Percentiles rank a stretch among this genome's conserved stretches.
Evolutionary conservation across 2,113 vertebrate species (phyloP).

Genomic region (Cygnus buccinator): DNA sequence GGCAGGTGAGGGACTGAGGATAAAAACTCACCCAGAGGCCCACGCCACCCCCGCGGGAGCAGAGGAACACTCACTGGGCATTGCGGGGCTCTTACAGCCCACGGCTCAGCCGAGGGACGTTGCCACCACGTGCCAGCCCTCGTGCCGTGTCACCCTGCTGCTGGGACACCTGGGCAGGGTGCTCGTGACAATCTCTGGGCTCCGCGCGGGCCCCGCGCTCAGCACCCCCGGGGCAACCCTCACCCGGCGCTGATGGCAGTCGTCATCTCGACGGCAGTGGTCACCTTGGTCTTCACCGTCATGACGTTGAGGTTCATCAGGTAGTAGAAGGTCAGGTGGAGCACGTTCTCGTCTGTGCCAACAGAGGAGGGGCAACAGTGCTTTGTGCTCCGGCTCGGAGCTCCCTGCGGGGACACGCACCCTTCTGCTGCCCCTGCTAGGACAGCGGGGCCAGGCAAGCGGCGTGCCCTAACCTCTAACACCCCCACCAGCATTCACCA

Average conservation of each 20-base stretch:
- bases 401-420: background rate
- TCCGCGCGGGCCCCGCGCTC: accelerated
- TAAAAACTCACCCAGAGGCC: background rate
- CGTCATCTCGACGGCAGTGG: constrained; percentile 83
- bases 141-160: accelerated
- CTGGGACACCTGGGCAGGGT: accelerated
- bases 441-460: background rate
- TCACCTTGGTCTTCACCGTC: constrained; percentile 93
- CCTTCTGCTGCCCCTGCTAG: background rate
- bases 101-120: background rate
- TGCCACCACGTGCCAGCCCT: background rate
- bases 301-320: constrained; percentile 97
- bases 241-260: constrained; percentile 85
- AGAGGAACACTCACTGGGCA: background rate
- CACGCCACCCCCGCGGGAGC: background rate
- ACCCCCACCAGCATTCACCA: accelerated
- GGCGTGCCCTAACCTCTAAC: accelerated
- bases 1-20: background rate
- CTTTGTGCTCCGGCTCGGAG: background rate
- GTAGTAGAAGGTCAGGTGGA: constrained; percentile 93
- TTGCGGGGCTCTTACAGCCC: no score
- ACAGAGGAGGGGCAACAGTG: background rate
- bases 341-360: constrained; percentile 86
- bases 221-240: background rate
- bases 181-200: accelerated